Conservation (phyloP, 2,113 vertebrate species). For the Pomatostomus ruficeps region DNA sequence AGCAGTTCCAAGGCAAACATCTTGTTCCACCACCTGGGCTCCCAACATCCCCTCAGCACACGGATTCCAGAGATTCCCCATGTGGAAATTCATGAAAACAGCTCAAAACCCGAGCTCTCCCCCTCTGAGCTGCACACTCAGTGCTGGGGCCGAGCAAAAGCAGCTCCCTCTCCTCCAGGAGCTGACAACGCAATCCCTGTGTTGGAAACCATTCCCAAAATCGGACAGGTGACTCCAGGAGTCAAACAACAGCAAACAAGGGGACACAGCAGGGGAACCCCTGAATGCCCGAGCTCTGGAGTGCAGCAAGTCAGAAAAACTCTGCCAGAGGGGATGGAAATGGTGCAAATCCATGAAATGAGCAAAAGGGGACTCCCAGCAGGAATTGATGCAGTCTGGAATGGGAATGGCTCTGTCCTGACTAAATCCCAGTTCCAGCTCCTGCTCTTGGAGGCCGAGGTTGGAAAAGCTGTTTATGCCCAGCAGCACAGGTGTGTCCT, state of each 20-base stretch:
- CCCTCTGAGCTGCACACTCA: not conserved
- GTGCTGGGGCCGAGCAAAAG: not conserved
- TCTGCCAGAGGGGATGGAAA: not conserved
- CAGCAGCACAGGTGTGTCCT: not conserved
- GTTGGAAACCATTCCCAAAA: too few relatives aligned
- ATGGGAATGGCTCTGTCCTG: not conserved
- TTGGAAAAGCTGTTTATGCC: not conserved
- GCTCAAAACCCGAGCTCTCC: not conserved
- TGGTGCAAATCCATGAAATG: fast-evolving
- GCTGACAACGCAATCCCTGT: fast-evolving
- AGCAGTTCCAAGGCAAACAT: not conserved
- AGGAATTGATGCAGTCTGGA: fast-evolving
- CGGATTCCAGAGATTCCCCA: not conserved
- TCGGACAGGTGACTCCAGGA: not conserved
- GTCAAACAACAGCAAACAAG: not conserved
- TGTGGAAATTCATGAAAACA: not conserved
- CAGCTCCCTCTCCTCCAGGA: not conserved
- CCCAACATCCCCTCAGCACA: not conserved
- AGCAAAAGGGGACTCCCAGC: not conserved
- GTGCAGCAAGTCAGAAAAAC: not conserved
- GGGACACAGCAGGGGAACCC: not conserved
- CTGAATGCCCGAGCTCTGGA: not conserved
- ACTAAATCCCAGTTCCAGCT: not conserved
- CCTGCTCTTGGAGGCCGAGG: fast-evolving
- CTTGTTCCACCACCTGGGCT: not conserved